Evolutionary conservation across 2,797 vertebrate species (phyloP), one percentile per base, ranked within the genome.

Genomic region (Melanogrammus aeglefinus): DNA sequence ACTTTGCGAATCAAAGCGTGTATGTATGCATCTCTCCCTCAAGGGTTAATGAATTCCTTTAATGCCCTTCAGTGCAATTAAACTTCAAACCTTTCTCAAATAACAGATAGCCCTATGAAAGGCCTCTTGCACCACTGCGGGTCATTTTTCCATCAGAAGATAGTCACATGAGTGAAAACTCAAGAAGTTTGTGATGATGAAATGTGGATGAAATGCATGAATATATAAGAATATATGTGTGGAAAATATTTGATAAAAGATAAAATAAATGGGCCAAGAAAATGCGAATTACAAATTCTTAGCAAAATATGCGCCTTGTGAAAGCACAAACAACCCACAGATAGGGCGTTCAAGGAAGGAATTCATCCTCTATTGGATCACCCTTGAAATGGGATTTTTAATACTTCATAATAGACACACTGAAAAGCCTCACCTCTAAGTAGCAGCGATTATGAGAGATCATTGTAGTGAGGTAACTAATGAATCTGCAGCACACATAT

Each of bases 401-500:
- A 79, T 24, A 75, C 51, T 81, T 81, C 82, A 84, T 85, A 79
- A 87, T 86, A 85, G 87, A 88, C 41, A 38, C 69, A 79, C 79
- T 84, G 39, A 84, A 73, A 80, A 81, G 83, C 86, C 78, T 87
- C 79, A 81, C 78, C 82, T 82, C 75, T 83, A 79, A 85, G 79
- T 84, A 77, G 78, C 82, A 83, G 89, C 90, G 81, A 91, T 91
- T 84, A 86, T 85, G 85, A 82, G 82, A 91, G 86, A 88, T 90
- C 86, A 88, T 87, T 88, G 84, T 81, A 79, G 82, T 84, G 27
- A 80, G 79, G 78, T 82, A 90, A 87, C 77, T 88, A 91, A 91
- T 85, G 80, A 88, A 91, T 92, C 86, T 85, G 87, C 83, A 92
- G 92, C 91, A 93, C 93, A 93, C 91, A 93, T 84, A 93, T 94